Evolutionary conservation across 2,888 invertebrate species (phyloP).

Genomic region (Drosophila neotestacea): DNA sequence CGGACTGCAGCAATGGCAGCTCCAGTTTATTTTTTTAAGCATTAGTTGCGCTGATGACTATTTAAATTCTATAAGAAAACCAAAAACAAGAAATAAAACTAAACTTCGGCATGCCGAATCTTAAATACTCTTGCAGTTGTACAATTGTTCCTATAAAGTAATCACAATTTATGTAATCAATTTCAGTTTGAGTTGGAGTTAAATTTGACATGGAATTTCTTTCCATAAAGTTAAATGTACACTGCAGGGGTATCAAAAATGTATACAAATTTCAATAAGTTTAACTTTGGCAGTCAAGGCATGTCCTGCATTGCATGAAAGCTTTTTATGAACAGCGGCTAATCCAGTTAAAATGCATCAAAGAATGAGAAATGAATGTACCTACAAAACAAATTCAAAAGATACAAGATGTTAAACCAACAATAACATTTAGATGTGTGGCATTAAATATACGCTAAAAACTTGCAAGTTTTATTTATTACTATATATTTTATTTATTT

Average conservation of each 20-base stretch:
- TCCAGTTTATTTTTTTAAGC: slow-evolving; percentile 80
- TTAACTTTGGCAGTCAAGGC: slow-evolving; percentile 54
- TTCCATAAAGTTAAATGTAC: neutral
- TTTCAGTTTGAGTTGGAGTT: neutral
- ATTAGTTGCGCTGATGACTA: slow-evolving; percentile 75
- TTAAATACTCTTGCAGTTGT: slow-evolving; percentile 39
- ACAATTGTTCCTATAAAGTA: slow-evolving; percentile 18
- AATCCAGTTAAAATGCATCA: slow-evolving; percentile 61
- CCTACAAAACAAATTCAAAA: slow-evolving; percentile 59
- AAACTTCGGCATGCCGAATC: slow-evolving; percentile 46
- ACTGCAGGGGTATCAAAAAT: slow-evolving; percentile 39
- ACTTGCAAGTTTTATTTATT: slow-evolving; percentile 80
- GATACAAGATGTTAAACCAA: slow-evolving; percentile 26
- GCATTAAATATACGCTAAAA: slow-evolving; percentile 57
- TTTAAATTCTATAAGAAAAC: slow-evolving; percentile 76
- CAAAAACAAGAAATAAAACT: slow-evolving; percentile 35
- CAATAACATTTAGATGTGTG: slow-evolving; percentile 52
- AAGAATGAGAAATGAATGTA: slow-evolving; percentile 74
- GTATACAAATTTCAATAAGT: slow-evolving; percentile 66
- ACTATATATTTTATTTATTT: slow-evolving; percentile 80
- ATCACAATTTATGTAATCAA: neutral
- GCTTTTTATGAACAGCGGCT: slow-evolving; percentile 66
- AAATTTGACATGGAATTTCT: neutral
- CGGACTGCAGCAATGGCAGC: slow-evolving; percentile 53
- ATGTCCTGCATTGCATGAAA: slow-evolving; percentile 53